Conservation (phyloP, 2,113 vertebrate genomes). For the Willisornis vidua region DNA sequence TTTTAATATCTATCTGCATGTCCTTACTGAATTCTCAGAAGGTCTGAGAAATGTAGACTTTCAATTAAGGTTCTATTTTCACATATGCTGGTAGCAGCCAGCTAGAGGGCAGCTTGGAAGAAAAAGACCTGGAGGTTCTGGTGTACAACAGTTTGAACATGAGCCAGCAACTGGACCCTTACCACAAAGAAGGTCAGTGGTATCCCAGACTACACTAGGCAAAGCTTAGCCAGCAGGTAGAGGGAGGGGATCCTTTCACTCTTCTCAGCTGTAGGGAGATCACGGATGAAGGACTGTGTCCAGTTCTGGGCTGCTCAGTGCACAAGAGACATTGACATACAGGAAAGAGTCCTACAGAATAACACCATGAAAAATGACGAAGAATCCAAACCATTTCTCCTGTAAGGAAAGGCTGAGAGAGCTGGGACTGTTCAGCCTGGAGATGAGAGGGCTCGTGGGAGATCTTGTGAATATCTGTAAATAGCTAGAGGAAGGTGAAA, state of each 20-base stretch:
- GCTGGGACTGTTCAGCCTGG: not conserved
- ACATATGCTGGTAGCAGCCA: not conserved
- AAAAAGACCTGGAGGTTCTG: not conserved
- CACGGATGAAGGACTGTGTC: not conserved
- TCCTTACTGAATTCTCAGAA: not conserved
- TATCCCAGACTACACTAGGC: accelerated
- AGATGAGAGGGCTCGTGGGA: not conserved
- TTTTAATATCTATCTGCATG: not conserved
- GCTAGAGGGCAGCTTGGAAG: not conserved
- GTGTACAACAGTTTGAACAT: not conserved
- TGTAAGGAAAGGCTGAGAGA: not conserved
- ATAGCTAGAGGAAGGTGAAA: accelerated
- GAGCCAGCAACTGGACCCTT: not conserved
- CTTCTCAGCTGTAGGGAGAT: not conserved
- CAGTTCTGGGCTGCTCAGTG: not conserved
- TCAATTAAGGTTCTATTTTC: not conserved
- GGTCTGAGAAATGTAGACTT: not conserved
- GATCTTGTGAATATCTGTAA: not conserved
- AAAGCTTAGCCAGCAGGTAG: accelerated
- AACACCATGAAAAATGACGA: not conserved
- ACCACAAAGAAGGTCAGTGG: accelerated
- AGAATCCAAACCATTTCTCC: accelerated
- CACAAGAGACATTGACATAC: not conserved
- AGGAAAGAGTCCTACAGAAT: not conserved
- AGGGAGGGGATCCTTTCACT: not conserved